Conservation (phyloP, 1,140 invertebrate genomes). For the Drosophila jambulina region DNA sequence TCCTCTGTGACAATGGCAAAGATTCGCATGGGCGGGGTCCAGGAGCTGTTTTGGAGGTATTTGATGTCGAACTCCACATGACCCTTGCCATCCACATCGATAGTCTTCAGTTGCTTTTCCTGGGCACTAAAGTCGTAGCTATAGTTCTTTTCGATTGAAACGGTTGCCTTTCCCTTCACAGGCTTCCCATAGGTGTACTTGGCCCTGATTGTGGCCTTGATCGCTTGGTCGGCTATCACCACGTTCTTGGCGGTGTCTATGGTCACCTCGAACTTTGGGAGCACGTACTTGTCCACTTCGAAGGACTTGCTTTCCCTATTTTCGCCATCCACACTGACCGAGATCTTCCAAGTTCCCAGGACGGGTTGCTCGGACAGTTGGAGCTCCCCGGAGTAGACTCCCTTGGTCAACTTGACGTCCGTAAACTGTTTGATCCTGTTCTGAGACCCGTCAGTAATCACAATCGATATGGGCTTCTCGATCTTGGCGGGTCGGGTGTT, state of each 20-base stretch:
- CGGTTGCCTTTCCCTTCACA: conserved; percentile 90
- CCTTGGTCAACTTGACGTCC: conserved; percentile 89
- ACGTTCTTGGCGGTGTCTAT: conserved; percentile 92
- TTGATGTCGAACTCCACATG: conserved; percentile 89
- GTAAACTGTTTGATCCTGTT: conserved; percentile 91
- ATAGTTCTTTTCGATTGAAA: conserved; percentile 87
- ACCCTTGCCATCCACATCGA: conserved; percentile 90
- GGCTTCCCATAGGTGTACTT: conserved; percentile 90
- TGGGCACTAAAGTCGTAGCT: conserved; percentile 11
- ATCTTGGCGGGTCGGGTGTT: conserved; percentile 88
- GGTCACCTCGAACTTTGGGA: conserved; percentile 96
- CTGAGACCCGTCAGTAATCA: conserved; percentile 62
- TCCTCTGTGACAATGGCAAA: conserved; percentile 91
- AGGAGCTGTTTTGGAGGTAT: conserved; percentile 86
- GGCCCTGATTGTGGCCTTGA: conserved; percentile 92
- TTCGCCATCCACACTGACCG: conserved; percentile 85
- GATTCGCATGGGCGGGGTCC: conserved; percentile 86
- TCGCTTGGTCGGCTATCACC: conserved; percentile 91
- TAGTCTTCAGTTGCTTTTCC: conserved; percentile 86
- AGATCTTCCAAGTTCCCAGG: conserved; percentile 96
- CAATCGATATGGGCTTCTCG: conserved; percentile 51
- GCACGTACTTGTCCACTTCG: conserved; percentile 92
- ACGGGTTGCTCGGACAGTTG: conserved; percentile 93
- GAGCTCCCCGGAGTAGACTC: conserved; percentile 92
- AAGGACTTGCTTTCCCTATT: conserved; percentile 59